Percentiles rank a stretch among this genome's conserved stretches.
Evolutionary conservation across 2,113 vertebrate genomes (phyloP).

Genomic region (Rhipidura dahli): DNA sequence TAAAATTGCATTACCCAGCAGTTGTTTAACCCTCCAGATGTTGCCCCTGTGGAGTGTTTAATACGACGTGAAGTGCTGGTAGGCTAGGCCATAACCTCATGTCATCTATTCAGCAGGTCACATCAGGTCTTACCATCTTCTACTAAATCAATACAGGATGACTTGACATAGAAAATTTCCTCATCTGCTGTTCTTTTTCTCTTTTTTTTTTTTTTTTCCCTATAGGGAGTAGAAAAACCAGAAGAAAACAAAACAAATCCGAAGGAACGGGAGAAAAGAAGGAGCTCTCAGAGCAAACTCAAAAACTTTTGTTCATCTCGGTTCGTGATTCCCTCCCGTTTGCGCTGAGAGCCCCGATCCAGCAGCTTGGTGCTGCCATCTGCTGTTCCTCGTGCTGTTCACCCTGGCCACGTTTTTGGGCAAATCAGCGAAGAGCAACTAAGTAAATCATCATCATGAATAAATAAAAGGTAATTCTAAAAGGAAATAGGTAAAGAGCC

Average conservation of each 20-base stretch:
- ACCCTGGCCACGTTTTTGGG: not conserved
- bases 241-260: not conserved
- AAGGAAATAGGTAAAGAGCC: not conserved
- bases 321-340: accelerated
- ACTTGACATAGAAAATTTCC: not conserved
- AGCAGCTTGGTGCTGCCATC: constrained; percentile 67
- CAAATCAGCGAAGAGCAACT: too few species aligned
- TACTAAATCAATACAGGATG: not conserved
- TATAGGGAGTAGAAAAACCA: not conserved
- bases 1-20: constrained; percentile 40
- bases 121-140: constrained; percentile 21
- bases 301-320: not conserved
- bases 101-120: constrained; percentile 23
- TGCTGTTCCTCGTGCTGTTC: constrained; percentile 42
- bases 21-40: constrained; percentile 54
- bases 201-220: not conserved
- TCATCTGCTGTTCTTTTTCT: not conserved
- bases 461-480: not conserved
- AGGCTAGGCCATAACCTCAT: constrained; percentile 15
- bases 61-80: constrained; percentile 8
- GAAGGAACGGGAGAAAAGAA: not conserved
- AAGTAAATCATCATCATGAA: not conserved
- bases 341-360: not conserved
- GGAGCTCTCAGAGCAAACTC: not conserved
- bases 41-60: constrained; percentile 51